Percentiles rank a stretch among this genome's conserved stretches.
Evolutionary conservation across 2,888 invertebrate genomes (phyloP).

Genomic region (Carabus problematicus): DNA sequence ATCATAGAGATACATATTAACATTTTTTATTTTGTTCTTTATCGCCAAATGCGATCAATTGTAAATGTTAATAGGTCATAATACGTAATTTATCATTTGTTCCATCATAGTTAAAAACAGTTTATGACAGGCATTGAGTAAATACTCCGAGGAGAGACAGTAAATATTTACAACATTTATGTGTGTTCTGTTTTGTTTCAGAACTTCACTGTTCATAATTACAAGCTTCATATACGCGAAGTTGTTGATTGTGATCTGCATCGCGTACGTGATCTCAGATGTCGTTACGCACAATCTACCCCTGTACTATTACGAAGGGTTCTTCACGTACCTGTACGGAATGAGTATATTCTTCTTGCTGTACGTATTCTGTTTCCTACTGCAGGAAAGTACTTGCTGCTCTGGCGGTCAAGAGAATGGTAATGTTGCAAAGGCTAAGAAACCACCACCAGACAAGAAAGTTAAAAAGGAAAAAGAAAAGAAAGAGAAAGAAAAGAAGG

Average conservation of each 20-base stretch:
- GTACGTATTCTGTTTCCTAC: conserved; percentile 93
- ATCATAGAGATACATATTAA: no score
- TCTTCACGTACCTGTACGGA: conserved; percentile 93
- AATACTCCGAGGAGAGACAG: neutral
- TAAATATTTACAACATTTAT: neutral
- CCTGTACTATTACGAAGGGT: conserved; percentile 92
- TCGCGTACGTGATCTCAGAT: conserved; percentile 94
- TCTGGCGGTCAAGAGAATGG: conserved; percentile 71
- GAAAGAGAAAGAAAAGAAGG: conserved; percentile 65
- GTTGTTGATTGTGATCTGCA: conserved; percentile 89
- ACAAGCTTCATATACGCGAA: conserved; percentile 97
- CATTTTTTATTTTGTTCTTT: no score
- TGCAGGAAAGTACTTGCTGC: conserved; percentile 90
- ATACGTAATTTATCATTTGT: no score
- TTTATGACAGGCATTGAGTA: no score
- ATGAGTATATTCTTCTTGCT: conserved; percentile 91
- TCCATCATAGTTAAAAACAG: no score
- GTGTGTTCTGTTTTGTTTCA: conserved; percentile 62
- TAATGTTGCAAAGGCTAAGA: conserved; percentile 66
- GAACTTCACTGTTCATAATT: conserved; percentile 93
- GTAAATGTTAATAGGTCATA: no score
- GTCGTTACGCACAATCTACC: conserved; percentile 92
- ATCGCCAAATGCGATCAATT: no score
- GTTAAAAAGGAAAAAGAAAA: conserved; percentile 63
- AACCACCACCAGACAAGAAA: conserved; percentile 60